phyloP scores from a whole-genome alignment of 2,888 invertebrate species.

The Heterodera filipjevi region DNA sequence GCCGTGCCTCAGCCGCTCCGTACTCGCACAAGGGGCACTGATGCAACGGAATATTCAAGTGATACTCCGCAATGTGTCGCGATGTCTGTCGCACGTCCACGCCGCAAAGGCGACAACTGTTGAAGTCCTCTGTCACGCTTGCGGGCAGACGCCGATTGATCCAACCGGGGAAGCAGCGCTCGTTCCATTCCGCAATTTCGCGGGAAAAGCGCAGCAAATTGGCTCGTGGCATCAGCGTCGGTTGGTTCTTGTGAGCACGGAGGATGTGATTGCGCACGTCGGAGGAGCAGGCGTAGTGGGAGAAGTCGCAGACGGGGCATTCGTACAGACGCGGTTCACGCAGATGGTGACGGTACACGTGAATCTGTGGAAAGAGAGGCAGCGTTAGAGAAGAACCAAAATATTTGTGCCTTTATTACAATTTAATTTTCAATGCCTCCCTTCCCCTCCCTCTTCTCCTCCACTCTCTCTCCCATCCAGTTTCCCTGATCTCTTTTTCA shows the following conservation, averaged over 20 bases:
- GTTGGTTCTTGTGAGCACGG: constrained; percentile 45
- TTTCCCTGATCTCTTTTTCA: too few species aligned
- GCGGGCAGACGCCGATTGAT: constrained; percentile 53
- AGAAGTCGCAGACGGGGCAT: constrained; percentile 52
- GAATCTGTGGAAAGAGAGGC: constrained; percentile 42
- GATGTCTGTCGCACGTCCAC: constrained; percentile 54
- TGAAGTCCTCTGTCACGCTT: constrained; percentile 49
- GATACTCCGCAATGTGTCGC: constrained; percentile 52
- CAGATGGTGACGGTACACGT: constrained; percentile 54
- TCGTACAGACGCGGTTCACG: constrained; percentile 51
- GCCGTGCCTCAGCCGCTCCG: constrained; percentile 51
- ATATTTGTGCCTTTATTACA: too few species aligned
- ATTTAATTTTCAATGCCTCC: too few species aligned
- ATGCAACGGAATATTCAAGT: constrained; percentile 50
- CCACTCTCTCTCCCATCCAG: too few species aligned
- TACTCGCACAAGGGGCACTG: constrained; percentile 54
- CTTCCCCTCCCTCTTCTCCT: too few species aligned
- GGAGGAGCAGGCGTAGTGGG: constrained; percentile 52
- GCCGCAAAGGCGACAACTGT: constrained; percentile 51
- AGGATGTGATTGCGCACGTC: constrained; percentile 52
- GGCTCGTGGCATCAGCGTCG: constrained; percentile 46
- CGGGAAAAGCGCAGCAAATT: constrained; percentile 46
- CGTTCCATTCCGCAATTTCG: constrained; percentile 53
- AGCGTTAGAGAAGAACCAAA: too few species aligned
- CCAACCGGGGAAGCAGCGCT: constrained; percentile 54